phyloP scores from a whole-genome alignment of 1,140 invertebrate genomes.

The Cotesia typhae region DNA sequence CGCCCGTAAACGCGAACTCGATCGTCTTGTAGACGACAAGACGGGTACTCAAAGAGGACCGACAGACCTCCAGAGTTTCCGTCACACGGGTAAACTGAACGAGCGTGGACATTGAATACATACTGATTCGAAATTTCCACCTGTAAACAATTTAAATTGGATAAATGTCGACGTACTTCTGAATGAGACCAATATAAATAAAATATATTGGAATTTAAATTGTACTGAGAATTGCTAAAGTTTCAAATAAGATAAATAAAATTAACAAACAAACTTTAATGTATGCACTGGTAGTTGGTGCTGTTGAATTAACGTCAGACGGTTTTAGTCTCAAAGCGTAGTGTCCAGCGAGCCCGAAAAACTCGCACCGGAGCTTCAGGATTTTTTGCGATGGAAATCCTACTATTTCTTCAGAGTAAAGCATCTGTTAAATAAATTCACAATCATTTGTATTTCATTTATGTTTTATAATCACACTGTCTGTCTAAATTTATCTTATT shows the following conservation, averaged over 20 bases:
- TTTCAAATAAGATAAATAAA: too few relatives aligned
- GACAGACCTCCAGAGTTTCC: slow-evolving; percentile 72
- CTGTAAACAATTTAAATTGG: slow-evolving; percentile 59
- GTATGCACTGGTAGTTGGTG: slow-evolving; percentile 71
- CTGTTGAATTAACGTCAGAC: slow-evolving; percentile 62
- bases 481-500: too few relatives aligned
- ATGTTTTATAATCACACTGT: not conserved
- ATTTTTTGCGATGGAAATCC: slow-evolving; percentile 75
- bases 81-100: slow-evolving; percentile 82
- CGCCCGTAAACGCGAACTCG: slow-evolving; percentile 78
- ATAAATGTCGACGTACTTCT: slow-evolving; percentile 1
- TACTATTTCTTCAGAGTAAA: slow-evolving; percentile 74
- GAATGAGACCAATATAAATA: not conserved
- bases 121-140: slow-evolving; percentile 84
- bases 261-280: slow-evolving; percentile 67
- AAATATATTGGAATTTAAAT: not conserved
- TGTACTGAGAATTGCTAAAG: not conserved
- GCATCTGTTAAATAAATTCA: slow-evolving; percentile 58
- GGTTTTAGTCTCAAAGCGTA: slow-evolving; percentile 76
- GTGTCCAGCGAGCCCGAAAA: slow-evolving; percentile 81
- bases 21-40: slow-evolving; percentile 79
- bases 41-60: slow-evolving; percentile 83
- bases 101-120: slow-evolving; percentile 81
- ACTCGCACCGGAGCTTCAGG: slow-evolving; percentile 75
- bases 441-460: not conserved